These are phyloP conservation scores for Pituophis catenifer DNA, from an alignment of 2,113 vertebrate species.

Conservation along the genomic window DNA sequence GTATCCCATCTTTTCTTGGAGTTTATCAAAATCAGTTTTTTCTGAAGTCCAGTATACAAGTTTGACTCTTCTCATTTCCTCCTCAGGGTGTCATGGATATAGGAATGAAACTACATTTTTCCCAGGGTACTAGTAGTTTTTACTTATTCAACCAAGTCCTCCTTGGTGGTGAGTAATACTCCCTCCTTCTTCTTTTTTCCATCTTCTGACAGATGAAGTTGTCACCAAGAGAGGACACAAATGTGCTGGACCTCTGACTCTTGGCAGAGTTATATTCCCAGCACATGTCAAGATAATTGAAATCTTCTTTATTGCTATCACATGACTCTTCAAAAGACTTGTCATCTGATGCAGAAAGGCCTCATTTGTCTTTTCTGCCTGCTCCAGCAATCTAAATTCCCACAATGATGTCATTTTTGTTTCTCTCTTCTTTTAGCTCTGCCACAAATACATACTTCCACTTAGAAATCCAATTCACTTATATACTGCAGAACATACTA, in stretches of 20 bases:
- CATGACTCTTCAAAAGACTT: not conserved
- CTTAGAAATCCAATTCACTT: not conserved
- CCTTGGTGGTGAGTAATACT: not conserved
- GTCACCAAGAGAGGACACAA: not conserved
- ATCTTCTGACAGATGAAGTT: not conserved
- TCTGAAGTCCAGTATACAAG: not conserved
- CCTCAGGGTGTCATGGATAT: not conserved
- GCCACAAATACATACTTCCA: not conserved
- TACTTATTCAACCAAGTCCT: not conserved
- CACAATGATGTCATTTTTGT: not conserved
- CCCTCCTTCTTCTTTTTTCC: not conserved
- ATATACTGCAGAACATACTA: not conserved
- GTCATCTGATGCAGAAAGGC: not conserved
- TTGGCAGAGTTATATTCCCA: not conserved
- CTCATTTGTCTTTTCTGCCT: not conserved
- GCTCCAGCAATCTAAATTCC: not conserved
- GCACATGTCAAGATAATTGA: not conserved
- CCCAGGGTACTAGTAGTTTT: not conserved
- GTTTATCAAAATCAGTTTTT: not conserved
- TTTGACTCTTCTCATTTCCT: not conserved
- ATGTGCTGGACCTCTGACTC: not conserved
- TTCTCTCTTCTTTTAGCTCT: not conserved
- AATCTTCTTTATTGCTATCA: not conserved
- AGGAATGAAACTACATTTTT: not conserved
- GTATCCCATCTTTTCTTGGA: not conserved